phyloP scores from a whole-genome alignment of 2,113 vertebrate species.

The Tachycineta bicolor region DNA sequence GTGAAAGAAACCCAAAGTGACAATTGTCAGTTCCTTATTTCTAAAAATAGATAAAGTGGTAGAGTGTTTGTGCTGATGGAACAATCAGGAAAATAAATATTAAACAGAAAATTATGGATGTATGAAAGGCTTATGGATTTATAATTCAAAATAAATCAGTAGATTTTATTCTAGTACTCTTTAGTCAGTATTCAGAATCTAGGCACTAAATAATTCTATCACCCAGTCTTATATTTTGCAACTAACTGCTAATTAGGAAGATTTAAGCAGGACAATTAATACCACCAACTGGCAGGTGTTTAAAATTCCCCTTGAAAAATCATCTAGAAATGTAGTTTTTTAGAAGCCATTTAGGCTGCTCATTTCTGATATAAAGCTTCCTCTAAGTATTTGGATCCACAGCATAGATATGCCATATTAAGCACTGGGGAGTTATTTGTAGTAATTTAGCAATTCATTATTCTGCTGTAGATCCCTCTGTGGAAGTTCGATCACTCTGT shows the following conservation, averaged over 20 bases:
- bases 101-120: background rate
- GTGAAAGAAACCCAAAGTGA: background rate
- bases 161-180: background rate
- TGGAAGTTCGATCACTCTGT: background rate
- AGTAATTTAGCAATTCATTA: background rate
- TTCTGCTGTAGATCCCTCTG: background rate
- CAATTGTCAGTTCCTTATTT: background rate
- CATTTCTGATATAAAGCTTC: background rate
- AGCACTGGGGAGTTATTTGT: background rate
- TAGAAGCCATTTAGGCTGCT: background rate
- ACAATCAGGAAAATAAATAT: background rate
- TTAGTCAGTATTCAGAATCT: background rate
- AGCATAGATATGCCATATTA: background rate
- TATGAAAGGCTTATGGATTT: background rate
- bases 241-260: background rate
- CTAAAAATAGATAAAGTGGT: background rate
- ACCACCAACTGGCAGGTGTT: background rate
- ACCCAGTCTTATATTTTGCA: background rate
- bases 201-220: background rate
- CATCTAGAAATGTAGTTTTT: background rate
- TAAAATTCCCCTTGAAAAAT: background rate
- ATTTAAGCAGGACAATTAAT: background rate
- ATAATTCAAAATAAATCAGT: background rate
- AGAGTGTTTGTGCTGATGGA: background rate
- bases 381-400: background rate